Conservation (phyloP, 2,797 vertebrate genomes). For the Meriones psammophilus region DNA sequence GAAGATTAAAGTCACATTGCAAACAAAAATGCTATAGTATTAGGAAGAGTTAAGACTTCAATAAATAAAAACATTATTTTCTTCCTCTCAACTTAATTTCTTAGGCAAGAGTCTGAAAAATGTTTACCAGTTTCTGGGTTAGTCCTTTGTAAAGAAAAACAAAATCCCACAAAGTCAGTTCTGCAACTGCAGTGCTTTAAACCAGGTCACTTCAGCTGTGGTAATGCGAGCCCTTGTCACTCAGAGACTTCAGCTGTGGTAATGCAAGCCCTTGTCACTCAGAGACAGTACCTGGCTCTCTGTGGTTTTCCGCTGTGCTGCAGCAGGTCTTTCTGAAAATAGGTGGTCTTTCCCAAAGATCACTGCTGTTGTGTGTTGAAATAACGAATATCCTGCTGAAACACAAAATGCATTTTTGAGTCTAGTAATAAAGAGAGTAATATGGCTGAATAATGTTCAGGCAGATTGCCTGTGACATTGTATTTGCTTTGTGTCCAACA, state of each 20-base stretch:
- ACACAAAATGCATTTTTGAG: conserved; percentile 84
- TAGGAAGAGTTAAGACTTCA: not conserved
- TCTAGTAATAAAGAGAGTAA: conserved; percentile 91
- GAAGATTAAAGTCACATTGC: conserved; percentile 22
- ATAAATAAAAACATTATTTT: not conserved
- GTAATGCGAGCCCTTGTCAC: not conserved
- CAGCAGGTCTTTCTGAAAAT: conserved; percentile 68
- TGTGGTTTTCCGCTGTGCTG: conserved; percentile 63
- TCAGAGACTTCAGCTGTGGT: not conserved
- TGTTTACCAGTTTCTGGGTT: conserved; percentile 9
- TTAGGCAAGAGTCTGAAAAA: conserved; percentile 5
- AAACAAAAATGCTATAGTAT: not conserved
- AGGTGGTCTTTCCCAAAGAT: conserved; percentile 76
- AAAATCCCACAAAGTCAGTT: conserved; percentile 46
- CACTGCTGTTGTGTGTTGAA: conserved; percentile 79
- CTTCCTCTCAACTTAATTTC: not conserved
- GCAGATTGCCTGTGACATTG: conserved; percentile 95
- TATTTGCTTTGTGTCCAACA: conserved; percentile 96
- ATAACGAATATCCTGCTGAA: conserved; percentile 83
- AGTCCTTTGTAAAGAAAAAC: conserved; percentile 57
- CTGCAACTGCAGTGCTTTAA: conserved; percentile 54
- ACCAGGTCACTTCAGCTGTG: not conserved
- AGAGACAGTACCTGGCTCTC: conserved; percentile 51
- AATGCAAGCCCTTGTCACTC: not conserved
- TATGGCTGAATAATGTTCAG: conserved; percentile 94